phyloP scores from a whole-genome alignment of 2,888 invertebrate species.

The Meiosimyza platycephala region DNA sequence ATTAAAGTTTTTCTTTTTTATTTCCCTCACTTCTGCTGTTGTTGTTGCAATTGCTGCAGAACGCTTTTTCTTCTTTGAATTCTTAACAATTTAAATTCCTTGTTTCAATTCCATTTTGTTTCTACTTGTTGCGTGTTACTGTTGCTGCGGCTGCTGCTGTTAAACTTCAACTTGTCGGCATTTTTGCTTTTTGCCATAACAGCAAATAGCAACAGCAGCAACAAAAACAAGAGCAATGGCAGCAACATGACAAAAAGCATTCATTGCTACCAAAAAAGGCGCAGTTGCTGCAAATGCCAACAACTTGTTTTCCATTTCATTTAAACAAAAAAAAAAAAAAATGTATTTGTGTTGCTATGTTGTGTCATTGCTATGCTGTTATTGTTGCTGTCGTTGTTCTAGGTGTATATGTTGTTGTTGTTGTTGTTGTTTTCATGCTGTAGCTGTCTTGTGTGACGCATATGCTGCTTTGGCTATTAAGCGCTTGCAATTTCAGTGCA shows the following conservation, averaged over 20 bases:
- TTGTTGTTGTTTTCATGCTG: background rate
- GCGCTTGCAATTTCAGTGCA: too few species aligned
- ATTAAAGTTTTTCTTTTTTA: too few species aligned
- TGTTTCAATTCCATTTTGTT: constrained; percentile 7
- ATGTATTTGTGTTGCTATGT: background rate
- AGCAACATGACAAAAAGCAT: background rate
- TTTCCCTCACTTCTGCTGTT: background rate
- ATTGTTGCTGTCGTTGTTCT: background rate
- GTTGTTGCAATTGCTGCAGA: background rate
- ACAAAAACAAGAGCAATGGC: background rate
- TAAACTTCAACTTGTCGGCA: constrained; percentile 16
- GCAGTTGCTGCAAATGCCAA: constrained; percentile 26
- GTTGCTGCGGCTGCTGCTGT: background rate
- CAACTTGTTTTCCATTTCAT: constrained; percentile 36
- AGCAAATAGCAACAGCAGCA: background rate
- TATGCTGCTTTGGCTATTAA: too few species aligned
- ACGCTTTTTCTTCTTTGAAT: background rate
- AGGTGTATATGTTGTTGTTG: background rate
- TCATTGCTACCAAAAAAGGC: background rate
- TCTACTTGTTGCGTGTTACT: constrained; percentile 6
- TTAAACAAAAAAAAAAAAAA: background rate
- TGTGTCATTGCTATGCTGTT: background rate
- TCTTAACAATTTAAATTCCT: background rate
- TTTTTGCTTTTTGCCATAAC: constrained; percentile 6
- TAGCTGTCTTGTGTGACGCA: too few species aligned